Conservation (phyloP, 64 coral and sea anemone genomes). For the Montipora efflorescens region DNA sequence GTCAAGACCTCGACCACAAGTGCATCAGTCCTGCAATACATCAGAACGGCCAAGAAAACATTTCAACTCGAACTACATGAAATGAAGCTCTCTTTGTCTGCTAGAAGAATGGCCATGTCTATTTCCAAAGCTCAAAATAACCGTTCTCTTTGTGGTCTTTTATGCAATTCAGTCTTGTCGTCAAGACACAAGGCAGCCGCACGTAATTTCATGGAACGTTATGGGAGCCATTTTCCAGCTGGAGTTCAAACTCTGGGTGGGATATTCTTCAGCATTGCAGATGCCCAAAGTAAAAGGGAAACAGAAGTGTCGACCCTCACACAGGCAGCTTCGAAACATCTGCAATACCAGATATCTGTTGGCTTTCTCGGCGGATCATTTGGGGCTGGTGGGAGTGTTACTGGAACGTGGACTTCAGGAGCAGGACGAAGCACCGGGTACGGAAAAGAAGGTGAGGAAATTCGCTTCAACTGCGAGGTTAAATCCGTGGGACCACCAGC, state of each 20-base stretch:
- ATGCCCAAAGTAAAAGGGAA: background rate
- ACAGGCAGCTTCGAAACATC: background rate
- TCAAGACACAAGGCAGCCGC: conserved; percentile 4
- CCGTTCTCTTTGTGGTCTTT: too few species aligned
- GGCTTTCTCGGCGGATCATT: conserved; percentile 27
- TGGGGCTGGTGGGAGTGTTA: background rate
- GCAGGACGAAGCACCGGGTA: background rate
- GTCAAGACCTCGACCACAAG: conserved; percentile 15
- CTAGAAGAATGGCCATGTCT: conserved; percentile 35
- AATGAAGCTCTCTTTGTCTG: conserved; percentile 21
- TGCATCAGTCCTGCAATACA: conserved; percentile 32
- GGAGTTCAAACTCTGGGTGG: conserved; percentile 69
- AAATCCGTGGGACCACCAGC: background rate
- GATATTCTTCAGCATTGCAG: conserved; percentile 27
- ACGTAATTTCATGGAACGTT: conserved; percentile 43
- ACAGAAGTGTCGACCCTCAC: background rate
- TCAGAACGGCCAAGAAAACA: conserved; percentile 43
- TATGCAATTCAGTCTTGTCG: too few species aligned
- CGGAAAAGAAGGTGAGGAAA: too few species aligned
- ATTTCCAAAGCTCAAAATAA: background rate
- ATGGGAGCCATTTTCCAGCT: conserved; percentile 68
- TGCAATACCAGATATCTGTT: conserved; percentile 35
- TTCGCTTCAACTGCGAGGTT: too few species aligned
- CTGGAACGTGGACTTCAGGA: background rate
- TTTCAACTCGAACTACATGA: conserved; percentile 35